phyloP scores from a whole-genome alignment of 2,888 invertebrate species.

The Dryobota labecula region DNA sequence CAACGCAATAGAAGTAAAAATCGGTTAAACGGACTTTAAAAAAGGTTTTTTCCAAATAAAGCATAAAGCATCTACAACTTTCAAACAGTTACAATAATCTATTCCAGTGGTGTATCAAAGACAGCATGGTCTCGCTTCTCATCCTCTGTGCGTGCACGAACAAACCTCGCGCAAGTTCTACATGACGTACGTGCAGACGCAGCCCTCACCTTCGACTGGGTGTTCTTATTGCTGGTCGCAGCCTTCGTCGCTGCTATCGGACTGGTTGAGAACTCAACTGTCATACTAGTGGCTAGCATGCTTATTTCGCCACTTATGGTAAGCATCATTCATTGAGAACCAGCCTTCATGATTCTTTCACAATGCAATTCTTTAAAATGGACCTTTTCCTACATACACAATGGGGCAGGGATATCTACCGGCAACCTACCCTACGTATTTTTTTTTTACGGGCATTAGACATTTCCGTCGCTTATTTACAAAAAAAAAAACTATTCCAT shows the following conservation, averaged over 20 bases:
- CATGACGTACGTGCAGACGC: conserved; percentile 93
- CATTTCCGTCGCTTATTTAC: too few relatives aligned
- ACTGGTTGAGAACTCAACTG: conserved; percentile 93
- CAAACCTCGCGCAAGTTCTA: conserved; percentile 93
- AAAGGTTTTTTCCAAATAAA: too few relatives aligned
- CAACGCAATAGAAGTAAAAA: too few relatives aligned
- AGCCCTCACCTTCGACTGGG: conserved; percentile 94
- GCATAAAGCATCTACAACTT: too few relatives aligned
- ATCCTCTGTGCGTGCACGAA: conserved; percentile 91
- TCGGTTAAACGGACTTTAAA: too few relatives aligned
- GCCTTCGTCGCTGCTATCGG: conserved; percentile 94
- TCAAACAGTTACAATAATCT: background rate
- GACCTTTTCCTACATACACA: background rate
- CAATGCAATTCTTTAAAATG: background rate
- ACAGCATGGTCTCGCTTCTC: conserved; percentile 92
- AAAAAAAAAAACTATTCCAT: too few relatives aligned
- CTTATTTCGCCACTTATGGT: conserved; percentile 95
- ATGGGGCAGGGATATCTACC: too few relatives aligned
- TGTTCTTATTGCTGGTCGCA: conserved; percentile 93
- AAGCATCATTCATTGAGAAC: background rate
- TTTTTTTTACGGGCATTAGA: too few relatives aligned
- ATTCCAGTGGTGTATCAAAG: conserved; percentile 66
- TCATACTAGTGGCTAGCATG: conserved; percentile 95
- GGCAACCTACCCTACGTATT: too few relatives aligned
- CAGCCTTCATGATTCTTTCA: background rate